Evolutionary conservation across 1,140 invertebrate genomes (phyloP).

Genomic region (Thereuonema tuberculata): DNA sequence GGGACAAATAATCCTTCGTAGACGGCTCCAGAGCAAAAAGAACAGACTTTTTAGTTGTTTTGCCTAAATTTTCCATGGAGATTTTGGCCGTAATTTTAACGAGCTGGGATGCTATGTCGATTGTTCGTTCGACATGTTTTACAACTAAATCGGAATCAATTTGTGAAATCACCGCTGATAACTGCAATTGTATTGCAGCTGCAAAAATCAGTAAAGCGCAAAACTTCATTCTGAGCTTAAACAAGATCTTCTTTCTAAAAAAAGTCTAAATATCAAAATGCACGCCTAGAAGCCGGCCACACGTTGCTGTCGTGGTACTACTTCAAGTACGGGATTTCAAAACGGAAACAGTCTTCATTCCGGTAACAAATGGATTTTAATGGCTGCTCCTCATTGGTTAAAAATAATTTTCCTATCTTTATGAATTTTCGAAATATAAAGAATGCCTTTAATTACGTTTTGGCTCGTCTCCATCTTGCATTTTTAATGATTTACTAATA

Average conservation of each 20-base stretch:
- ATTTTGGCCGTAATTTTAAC: constrained; percentile 67
- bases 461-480: not conserved
- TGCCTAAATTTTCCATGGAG: constrained; percentile 64
- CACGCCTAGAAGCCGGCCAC: too few relatives aligned
- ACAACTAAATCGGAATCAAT: constrained; percentile 39
- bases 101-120: constrained; percentile 77
- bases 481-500: not conserved
- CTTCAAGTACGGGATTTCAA: too few relatives aligned
- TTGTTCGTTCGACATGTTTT: constrained; percentile 65
- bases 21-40: constrained; percentile 52
- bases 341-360: too few relatives aligned
- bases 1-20: constrained; percentile 50
- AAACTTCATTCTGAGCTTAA: not conserved
- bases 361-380: too few relatives aligned
- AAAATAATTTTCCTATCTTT: too few relatives aligned
- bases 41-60: constrained; percentile 50
- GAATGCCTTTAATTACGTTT: not conserved
- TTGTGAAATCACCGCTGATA: not conserved
- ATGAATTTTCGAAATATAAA: not conserved
- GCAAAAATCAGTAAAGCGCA: not conserved
- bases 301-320: too few relatives aligned
- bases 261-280: not conserved
- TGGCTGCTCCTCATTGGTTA: too few relatives aligned
- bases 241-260: not conserved
- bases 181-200: not conserved